phyloP scores from a whole-genome alignment of 2,888 invertebrate genomes.

The Acanthosoma haemorrhoidale region DNA sequence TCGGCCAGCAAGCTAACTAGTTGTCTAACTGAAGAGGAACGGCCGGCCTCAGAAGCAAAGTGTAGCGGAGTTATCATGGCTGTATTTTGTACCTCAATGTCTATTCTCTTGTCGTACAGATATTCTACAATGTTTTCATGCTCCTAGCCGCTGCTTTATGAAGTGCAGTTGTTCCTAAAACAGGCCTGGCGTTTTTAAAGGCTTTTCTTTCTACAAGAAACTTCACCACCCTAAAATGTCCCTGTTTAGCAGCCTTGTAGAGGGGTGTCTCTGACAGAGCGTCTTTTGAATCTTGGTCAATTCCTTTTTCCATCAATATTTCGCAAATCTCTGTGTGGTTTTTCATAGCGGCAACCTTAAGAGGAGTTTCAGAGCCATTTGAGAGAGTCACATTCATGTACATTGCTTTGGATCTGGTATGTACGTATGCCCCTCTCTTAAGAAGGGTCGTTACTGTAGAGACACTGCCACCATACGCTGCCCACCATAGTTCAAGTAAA shows the following conservation, averaged over 20 bases:
- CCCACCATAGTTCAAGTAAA: background rate
- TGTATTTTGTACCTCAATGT: background rate
- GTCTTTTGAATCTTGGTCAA: background rate
- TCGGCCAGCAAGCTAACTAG: background rate
- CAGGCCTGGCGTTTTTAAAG: background rate
- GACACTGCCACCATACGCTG: background rate
- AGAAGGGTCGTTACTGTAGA: background rate
- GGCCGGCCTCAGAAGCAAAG: background rate
- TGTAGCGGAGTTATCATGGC: background rate
- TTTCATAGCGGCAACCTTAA: background rate
- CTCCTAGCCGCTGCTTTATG: slow-evolving; percentile 7
- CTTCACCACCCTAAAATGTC: background rate
- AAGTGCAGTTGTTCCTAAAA: background rate
- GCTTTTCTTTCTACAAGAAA: background rate
- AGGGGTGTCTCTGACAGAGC: background rate
- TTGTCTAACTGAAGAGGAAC: background rate
- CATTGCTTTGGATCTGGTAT: background rate
- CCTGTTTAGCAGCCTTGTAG: background rate
- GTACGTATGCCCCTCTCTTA: background rate
- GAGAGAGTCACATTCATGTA: too few species aligned
- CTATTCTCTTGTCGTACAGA: slow-evolving; percentile 4
- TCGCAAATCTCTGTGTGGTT: background rate
- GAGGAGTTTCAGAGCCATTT: background rate
- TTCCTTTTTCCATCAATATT: background rate
- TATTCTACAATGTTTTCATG: background rate